phyloP scores from a whole-genome alignment of 2,888 invertebrate genomes.

The Euplagia quadripunctaria region DNA sequence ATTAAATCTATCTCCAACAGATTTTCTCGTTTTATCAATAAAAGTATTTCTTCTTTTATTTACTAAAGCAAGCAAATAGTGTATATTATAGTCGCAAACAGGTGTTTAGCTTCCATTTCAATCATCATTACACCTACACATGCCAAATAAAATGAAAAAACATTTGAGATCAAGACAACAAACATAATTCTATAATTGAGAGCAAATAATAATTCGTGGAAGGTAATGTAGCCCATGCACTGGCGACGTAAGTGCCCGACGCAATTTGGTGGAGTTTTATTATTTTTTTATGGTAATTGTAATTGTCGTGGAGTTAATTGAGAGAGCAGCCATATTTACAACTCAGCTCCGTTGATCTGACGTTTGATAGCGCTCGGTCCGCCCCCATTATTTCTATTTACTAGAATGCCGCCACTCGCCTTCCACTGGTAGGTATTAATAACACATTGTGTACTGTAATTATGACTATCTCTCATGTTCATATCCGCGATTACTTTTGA shows the following conservation, averaged over 20 bases:
- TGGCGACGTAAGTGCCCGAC: conserved; percentile 62
- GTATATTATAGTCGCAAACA: background rate
- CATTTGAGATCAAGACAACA: conserved; percentile 42
- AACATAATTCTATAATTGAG: conserved; percentile 59
- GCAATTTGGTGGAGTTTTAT: conserved; percentile 79
- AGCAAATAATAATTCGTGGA: conserved; percentile 64
- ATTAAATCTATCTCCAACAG: background rate
- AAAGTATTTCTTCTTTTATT: background rate
- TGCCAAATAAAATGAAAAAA: conserved; percentile 31
- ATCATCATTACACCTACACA: conserved; percentile 17
- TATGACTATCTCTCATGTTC: conserved; percentile 46
- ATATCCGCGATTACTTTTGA: conserved; percentile 23
- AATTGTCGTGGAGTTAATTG: conserved; percentile 80
- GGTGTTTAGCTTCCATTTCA: conserved; percentile 7
- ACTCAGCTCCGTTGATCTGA: conserved; percentile 69
- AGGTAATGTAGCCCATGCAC: conserved; percentile 55
- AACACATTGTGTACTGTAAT: conserved; percentile 49
- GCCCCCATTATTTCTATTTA: conserved; percentile 76
- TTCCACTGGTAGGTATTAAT: conserved; percentile 53
- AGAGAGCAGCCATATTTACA: conserved; percentile 77
- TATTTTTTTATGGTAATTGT: conserved; percentile 82
- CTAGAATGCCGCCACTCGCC: conserved; percentile 61
- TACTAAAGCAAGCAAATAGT: background rate
- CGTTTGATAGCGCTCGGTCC: conserved; percentile 64
- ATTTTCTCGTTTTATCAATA: background rate